Conservation (phyloP, 1,140 invertebrate genomes). For the Glossosoma conforme region DNA sequence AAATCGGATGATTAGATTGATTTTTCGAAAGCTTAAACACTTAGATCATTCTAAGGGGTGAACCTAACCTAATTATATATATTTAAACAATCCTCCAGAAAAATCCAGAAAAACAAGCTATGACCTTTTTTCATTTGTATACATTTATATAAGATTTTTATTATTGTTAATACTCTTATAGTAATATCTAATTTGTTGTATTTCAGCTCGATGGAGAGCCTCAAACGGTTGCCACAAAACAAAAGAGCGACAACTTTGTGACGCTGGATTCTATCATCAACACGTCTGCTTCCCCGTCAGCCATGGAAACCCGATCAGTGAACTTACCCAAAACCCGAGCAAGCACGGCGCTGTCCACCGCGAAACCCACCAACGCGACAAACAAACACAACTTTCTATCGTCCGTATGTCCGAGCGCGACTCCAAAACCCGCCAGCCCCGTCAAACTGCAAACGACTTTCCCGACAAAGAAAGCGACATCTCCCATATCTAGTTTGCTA, state of each 20-base stretch:
- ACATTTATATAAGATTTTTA: too few relatives aligned
- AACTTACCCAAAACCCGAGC: conserved; percentile 10
- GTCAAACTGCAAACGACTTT: conserved; percentile 21
- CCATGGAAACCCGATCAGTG: conserved; percentile 6
- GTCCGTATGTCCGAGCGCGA: conserved; percentile 11
- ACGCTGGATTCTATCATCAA: conserved; percentile 28
- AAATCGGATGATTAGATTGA: too few relatives aligned
- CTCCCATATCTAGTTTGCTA: not conserved
- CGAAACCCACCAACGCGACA: conserved; percentile 17
- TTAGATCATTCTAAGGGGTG: too few relatives aligned
- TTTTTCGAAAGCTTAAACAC: too few relatives aligned
- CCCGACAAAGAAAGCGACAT: conserved; percentile 13
- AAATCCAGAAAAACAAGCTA: too few relatives aligned
- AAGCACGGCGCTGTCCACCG: conserved; percentile 13
- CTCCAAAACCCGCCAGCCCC: conserved; percentile 12
- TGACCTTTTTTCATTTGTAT: too few relatives aligned
- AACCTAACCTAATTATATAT: too few relatives aligned
- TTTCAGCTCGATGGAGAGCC: conserved; percentile 42
- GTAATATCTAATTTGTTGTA: conserved; percentile 18
- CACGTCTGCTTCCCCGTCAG: not conserved
- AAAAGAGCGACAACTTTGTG: conserved; percentile 24
- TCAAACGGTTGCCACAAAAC: conserved; percentile 12
- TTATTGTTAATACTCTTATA: too few relatives aligned
- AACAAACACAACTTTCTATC: conserved; percentile 27
- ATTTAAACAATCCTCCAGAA: too few relatives aligned